Conservation (phyloP, 2,797 vertebrate species). For the Urophycis tenuis region DNA sequence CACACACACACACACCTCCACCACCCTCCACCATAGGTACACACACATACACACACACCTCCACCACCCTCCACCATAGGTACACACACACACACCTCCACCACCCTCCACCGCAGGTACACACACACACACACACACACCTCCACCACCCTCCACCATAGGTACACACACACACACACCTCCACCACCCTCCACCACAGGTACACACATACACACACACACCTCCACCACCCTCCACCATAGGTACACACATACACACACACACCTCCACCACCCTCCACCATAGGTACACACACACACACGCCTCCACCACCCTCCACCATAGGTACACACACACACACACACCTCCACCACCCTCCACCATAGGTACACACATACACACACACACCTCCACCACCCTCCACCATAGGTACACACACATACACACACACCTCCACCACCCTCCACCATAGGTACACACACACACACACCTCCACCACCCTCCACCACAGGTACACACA, state of each 20-base stretch:
- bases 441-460: conserved; percentile 42
- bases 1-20: conserved; percentile 39
- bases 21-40: conserved; percentile 49
- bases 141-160: conserved; percentile 54
- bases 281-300: too few relatives aligned
- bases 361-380: too few relatives aligned
- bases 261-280: conserved; percentile 23
- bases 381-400: too few relatives aligned
- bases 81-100: too few relatives aligned
- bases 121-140: conserved; percentile 29
- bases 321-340: conserved; percentile 32
- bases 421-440: conserved; percentile 46
- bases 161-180: neutral
- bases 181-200: too few relatives aligned
- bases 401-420: too few relatives aligned
- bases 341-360: too few relatives aligned
- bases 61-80: too few relatives aligned
- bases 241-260: conserved; percentile 13
- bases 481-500: too few relatives aligned
- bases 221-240: too few relatives aligned
- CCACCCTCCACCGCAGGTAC: too few relatives aligned
- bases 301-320: conserved; percentile 46
- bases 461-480: neutral
- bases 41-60: neutral
- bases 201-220: conserved; percentile 25